Evolutionary conservation across 2,113 vertebrate genomes (phyloP).

Genomic region (Notarius lentiginosus): DNA sequence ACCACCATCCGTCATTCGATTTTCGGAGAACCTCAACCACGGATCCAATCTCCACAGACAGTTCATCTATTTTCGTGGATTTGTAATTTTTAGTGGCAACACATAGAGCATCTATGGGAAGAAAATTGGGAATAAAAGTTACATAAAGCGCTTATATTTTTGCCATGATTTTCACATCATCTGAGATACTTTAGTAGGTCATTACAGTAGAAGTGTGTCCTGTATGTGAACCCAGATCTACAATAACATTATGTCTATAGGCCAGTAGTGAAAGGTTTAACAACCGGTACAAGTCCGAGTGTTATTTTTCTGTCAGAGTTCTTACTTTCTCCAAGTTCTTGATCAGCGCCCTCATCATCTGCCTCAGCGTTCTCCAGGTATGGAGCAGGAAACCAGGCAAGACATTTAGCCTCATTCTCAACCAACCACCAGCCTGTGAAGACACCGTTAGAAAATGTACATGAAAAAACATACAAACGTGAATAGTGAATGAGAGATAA

Average conservation of each 20-base stretch:
- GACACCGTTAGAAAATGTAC: neutral
- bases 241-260: neutral
- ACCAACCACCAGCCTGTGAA: slow-evolving; percentile 93
- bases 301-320: neutral
- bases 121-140: neutral
- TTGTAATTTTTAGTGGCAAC: slow-evolving; percentile 70
- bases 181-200: neutral
- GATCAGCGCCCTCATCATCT: slow-evolving; percentile 49
- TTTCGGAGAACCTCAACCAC: slow-evolving; percentile 77
- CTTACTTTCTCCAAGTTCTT: slow-evolving; percentile 56
- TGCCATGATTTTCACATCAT: neutral
- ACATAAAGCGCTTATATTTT: neutral
- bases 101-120: slow-evolving; percentile 71
- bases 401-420: slow-evolving; percentile 77
- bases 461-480: neutral
- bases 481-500: neutral
- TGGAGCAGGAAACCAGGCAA: slow-evolving; percentile 92
- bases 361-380: slow-evolving; percentile 76
- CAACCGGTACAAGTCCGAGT: neutral
- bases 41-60: slow-evolving; percentile 72
- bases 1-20: slow-evolving; percentile 87
- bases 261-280: neutral
- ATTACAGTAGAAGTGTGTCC: neutral
- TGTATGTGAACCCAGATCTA: neutral
- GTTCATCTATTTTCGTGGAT: slow-evolving; percentile 76